Conservation (phyloP, 2,797 vertebrate species). For the Smutsia gigantea region DNA sequence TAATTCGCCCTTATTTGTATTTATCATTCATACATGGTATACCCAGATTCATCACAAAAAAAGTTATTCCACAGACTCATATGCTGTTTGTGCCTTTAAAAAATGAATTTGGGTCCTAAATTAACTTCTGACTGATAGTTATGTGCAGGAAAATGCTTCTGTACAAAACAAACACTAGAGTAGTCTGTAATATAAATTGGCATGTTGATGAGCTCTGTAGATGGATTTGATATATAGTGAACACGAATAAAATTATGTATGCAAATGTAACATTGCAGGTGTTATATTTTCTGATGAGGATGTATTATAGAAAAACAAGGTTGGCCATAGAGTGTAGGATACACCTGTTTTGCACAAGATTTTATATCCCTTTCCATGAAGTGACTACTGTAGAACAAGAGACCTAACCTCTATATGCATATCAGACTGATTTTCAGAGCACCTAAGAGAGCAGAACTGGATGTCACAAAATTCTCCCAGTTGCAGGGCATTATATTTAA, state of each 20-base stretch:
- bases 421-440: background rate
- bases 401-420: background rate
- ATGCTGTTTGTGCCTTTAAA: slow-evolving; percentile 25
- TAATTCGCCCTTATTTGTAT: slow-evolving; percentile 54
- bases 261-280: slow-evolving; percentile 54
- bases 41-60: slow-evolving; percentile 47
- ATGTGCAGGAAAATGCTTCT: slow-evolving; percentile 16
- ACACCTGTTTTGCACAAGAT: slow-evolving; percentile 16
- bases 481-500: background rate
- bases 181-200: slow-evolving; percentile 64
- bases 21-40: slow-evolving; percentile 57
- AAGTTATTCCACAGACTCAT: slow-evolving; percentile 53
- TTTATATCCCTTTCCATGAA: slow-evolving; percentile 23
- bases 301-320: slow-evolving; percentile 29
- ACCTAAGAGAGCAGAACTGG: background rate
- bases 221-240: slow-evolving; percentile 43
- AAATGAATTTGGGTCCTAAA: slow-evolving; percentile 59
- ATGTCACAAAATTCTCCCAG: background rate
- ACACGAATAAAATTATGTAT: slow-evolving; percentile 59
- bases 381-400: background rate
- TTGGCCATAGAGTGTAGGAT: background rate
- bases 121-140: slow-evolving; percentile 70
- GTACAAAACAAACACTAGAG: slow-evolving; percentile 26
- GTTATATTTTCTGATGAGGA: slow-evolving; percentile 35
- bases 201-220: slow-evolving; percentile 32